A percentile compares a stretch with the other conserved stretches of the same genome.
phyloP scores from a whole-genome alignment of 37 sponge, comb jelly and placozoan species.

The Chondrilla cf. caribensis region DNA sequence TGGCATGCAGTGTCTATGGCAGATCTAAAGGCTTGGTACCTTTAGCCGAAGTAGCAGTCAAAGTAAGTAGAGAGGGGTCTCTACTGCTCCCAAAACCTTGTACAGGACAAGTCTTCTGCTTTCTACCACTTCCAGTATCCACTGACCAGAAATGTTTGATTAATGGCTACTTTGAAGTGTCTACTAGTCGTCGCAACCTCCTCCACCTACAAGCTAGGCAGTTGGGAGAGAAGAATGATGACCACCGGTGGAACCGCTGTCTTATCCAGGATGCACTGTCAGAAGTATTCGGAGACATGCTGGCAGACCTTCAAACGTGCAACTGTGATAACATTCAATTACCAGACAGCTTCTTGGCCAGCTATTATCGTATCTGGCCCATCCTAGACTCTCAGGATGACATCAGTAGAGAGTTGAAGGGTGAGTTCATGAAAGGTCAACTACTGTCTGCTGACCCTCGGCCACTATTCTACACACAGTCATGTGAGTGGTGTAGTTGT shows the following conservation, averaged over 20 bases:
- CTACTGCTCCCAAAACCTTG: conserved; percentile 14
- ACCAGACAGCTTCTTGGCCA: conserved; percentile 1
- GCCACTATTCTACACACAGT: neutral
- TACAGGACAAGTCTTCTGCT: conserved; percentile 47
- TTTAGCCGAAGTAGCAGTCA: conserved; percentile 41
- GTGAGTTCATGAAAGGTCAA: conserved; percentile 9
- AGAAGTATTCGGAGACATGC: conserved; percentile 23
- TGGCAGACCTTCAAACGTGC: conserved; percentile 6
- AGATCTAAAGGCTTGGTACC: conserved; percentile 30
- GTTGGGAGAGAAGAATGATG: conserved; percentile 5
- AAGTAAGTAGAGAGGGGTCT: neutral
- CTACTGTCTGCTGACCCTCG: neutral
- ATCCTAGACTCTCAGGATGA: neutral
- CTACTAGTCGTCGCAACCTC: conserved; percentile 35
- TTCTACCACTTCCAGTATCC: conserved; percentile 53
- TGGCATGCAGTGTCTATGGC: neutral
- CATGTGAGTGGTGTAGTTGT: neutral
- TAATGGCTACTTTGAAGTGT: conserved; percentile 57
- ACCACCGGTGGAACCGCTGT: conserved; percentile 45
- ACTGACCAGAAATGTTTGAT: conserved; percentile 37
- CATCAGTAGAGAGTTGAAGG: conserved; percentile 16
- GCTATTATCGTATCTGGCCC: conserved; percentile 59
- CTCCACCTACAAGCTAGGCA: neutral
- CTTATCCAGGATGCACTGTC: conserved; percentile 38
- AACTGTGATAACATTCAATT: neutral